Evolutionary conservation across 2,888 invertebrate species (phyloP), one percentile per base, ranked within the genome.

Genomic region (Eupeodes luniger): DNA sequence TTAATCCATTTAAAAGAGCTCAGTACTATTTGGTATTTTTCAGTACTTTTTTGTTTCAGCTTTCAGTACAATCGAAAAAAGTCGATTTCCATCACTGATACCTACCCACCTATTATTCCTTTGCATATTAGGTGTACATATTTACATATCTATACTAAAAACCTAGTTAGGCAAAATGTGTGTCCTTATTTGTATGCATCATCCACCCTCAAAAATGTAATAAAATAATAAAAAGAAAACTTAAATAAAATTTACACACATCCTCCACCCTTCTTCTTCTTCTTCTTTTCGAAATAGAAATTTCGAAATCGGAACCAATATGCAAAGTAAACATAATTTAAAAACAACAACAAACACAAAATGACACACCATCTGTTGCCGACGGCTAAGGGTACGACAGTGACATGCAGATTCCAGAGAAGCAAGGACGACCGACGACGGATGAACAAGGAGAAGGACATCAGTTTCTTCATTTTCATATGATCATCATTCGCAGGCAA

Each of bases 311-410:
- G 62, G 49, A 78, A 69, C 75, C 74, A 88, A 88, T 85, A 88
- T 88, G 88, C 88, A 88, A 88, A 88, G 88, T 75, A 88, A 85
- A 88, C 78, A 88, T 77, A 81, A 14, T 44, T 81, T 59, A 27
- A 55, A 81, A 75, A 57, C 85, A 84, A 69, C 66, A 82, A 85
- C 34, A 78, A 77, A 81, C 84, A 55, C 40, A 40, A 19, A 53
- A 19, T 40, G 69, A 69, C 40, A 70, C 70, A 88, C 81, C 88
- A 88, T 85, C 85, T 88, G 88, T 85, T 88, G 85, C 88, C 84
- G 88, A 75, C 81, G 84, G 76, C 27, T 27, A 27, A 1, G 27
- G 27, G 27, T 27, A 27, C 2, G 3, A 2, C 27, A 27, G 27
- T 27, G 27, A 3, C 83, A 62, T 12, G 40, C 64, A 51, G 19